Conservation (phyloP, 2,797 vertebrate species). For the Carapus acus region DNA sequence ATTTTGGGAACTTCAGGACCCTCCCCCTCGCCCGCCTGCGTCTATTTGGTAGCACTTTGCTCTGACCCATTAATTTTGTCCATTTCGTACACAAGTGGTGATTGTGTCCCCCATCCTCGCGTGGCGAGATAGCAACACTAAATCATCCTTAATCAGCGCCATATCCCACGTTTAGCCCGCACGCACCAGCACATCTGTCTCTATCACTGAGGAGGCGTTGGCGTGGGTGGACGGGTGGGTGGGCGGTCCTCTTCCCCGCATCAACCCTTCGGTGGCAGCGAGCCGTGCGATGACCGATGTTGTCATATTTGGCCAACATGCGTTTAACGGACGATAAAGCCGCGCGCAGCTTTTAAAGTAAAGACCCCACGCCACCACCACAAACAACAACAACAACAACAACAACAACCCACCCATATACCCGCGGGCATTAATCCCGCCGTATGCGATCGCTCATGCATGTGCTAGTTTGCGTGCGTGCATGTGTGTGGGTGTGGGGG, state of each 20-base stretch:
- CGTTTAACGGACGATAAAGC: slow-evolving; percentile 59
- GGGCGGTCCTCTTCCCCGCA: slow-evolving; percentile 6
- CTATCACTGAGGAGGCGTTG: background rate
- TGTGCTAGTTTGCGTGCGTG: slow-evolving; percentile 59
- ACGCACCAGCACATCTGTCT: slow-evolving; percentile 13
- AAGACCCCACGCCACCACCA: too few relatives aligned
- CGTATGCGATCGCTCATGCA: slow-evolving; percentile 56
- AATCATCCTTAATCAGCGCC: slow-evolving; percentile 20
- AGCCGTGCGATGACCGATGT: slow-evolving; percentile 51
- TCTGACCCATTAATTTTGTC: too few relatives aligned
- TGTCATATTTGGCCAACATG: slow-evolving; percentile 63
- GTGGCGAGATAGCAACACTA: background rate
- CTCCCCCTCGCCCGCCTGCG: too few relatives aligned
- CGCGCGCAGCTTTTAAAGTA: slow-evolving; percentile 23
- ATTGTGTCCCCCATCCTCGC: too few relatives aligned
- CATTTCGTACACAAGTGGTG: too few relatives aligned
- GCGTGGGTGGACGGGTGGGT: background rate
- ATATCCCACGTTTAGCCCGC: slow-evolving; percentile 1
- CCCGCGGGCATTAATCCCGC: slow-evolving; percentile 50
- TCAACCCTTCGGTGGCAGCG: slow-evolving; percentile 23
- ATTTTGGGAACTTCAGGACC: too few relatives aligned
- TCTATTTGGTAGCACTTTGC: too few relatives aligned
- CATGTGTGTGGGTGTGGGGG: slow-evolving; percentile 30
- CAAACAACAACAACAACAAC: too few relatives aligned
- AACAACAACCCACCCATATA: too few relatives aligned